These are phyloP conservation scores for Misgurnus anguillicaudatus DNA, from an alignment of 2,113 vertebrate species.

Conservation along the genomic window DNA sequence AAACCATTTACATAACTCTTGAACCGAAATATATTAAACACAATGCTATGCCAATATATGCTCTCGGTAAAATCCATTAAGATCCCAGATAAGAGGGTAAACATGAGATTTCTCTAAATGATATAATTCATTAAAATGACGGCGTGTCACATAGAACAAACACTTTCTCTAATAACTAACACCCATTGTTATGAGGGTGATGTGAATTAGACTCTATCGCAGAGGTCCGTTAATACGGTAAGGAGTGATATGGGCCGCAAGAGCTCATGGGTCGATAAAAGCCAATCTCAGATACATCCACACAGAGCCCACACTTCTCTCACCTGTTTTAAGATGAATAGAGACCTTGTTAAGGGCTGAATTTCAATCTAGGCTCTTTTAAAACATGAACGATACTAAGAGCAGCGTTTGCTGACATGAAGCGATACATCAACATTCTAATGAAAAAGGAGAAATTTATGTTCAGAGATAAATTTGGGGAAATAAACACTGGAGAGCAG, in stretches of 20 bases:
- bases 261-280: conserved; percentile 10
- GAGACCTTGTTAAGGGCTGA: conserved; percentile 3
- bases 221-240: background rate
- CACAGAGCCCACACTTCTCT: conserved; percentile 27
- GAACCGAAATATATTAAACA: conserved; percentile 18
- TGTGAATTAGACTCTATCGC: background rate
- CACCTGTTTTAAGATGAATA: conserved; percentile 20
- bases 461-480: background rate
- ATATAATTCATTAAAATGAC: background rate
- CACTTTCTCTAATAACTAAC: background rate
- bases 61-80: conserved; percentile 4
- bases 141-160: background rate
- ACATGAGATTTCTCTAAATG: background rate
- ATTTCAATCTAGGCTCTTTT: conserved; percentile 12
- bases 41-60: conserved; percentile 28
- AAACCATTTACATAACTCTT: conserved; percentile 26
- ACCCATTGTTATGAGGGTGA: background rate
- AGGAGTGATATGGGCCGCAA: background rate
- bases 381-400: background rate
- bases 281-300: conserved; percentile 27
- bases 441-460: background rate
- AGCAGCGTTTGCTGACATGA: background rate
- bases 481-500: background rate
- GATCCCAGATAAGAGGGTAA: background rate
- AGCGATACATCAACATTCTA: background rate